These are phyloP conservation scores for Chydorus sphaericus DNA, from an alignment of 2,888 invertebrate genomes.

Conservation along the genomic window DNA sequence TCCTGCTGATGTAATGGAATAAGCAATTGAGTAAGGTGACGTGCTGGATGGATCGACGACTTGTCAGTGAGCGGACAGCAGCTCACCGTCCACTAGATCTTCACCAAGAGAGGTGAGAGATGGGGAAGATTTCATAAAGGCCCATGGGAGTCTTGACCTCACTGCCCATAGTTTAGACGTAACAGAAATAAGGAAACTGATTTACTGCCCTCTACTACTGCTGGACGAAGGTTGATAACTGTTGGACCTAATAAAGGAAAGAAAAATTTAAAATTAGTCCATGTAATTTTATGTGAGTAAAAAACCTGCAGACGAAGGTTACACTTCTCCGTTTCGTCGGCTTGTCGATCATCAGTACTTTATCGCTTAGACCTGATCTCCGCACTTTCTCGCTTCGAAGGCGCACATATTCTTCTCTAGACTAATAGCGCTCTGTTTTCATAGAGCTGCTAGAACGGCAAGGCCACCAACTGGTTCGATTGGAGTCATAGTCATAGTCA, in stretches of 20 bases:
- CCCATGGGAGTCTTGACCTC: not conserved
- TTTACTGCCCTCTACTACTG: constrained; percentile 9
- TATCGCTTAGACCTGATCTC: constrained; percentile 11
- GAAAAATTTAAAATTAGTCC: not conserved
- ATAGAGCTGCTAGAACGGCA: not conserved
- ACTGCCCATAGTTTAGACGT: not conserved
- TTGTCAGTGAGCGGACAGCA: constrained; percentile 8
- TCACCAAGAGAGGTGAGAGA: constrained; percentile 14
- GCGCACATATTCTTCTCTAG: constrained; percentile 12
- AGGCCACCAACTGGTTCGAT: too few relatives aligned
- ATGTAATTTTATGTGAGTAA: not conserved
- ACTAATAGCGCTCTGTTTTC: constrained; percentile 8
- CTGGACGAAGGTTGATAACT: constrained; percentile 13
- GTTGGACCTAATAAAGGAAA: constrained; percentile 10
- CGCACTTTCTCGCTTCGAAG: constrained; percentile 9
- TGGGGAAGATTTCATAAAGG: constrained; percentile 5
- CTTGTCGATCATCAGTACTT: constrained; percentile 13
- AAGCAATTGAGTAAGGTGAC: not conserved
- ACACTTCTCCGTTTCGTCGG: constrained; percentile 3
- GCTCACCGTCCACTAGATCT: constrained; percentile 7
- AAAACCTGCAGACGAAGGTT: not conserved
- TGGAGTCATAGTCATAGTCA: not conserved
- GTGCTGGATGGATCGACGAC: too few relatives aligned
- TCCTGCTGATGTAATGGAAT: not conserved
- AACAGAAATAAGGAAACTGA: constrained; percentile 10